Conservation (phyloP, 2,888 invertebrate species). For the Nematopogon swammerdamellus region DNA sequence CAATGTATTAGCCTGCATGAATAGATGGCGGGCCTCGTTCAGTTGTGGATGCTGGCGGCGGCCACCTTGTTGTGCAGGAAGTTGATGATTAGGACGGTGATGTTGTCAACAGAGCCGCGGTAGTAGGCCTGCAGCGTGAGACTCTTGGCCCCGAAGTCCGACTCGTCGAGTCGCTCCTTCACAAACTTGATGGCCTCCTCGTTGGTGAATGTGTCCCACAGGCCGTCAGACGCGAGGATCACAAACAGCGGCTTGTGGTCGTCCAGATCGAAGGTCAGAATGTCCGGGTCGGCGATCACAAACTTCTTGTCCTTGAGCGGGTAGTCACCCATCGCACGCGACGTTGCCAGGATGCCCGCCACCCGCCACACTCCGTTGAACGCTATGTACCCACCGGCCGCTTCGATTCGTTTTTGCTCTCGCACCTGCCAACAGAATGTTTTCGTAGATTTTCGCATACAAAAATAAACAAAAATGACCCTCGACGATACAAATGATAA, state of each 20-base stretch:
- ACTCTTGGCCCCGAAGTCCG: conserved; percentile 88
- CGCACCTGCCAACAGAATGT: conserved; percentile 58
- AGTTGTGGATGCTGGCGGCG: not conserved
- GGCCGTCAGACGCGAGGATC: conserved; percentile 90
- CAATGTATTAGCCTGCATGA: no score
- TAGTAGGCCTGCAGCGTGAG: conserved; percentile 88
- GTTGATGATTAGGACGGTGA: conserved; percentile 89
- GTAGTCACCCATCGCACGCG: conserved; percentile 92
- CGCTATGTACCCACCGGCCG: conserved; percentile 92
- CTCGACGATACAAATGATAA: no score
- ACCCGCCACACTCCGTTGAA: conserved; percentile 97
- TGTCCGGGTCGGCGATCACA: conserved; percentile 94
- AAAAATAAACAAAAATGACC: not conserved
- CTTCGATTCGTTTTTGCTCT: conserved; percentile 88
- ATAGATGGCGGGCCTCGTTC: no score
- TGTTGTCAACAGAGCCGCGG: conserved; percentile 92
- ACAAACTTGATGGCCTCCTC: conserved; percentile 92
- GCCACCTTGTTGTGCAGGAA: conserved; percentile 54
- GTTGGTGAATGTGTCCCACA: conserved; percentile 95
- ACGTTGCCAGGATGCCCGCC: conserved; percentile 91
- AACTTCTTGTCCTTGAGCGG: conserved; percentile 91
- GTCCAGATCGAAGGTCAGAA: conserved; percentile 83
- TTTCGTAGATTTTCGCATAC: not conserved
- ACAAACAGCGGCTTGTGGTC: conserved; percentile 87
- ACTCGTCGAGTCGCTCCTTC: conserved; percentile 79